phyloP scores from a whole-genome alignment of 2,888 invertebrate species.

The Catocala nupta region DNA sequence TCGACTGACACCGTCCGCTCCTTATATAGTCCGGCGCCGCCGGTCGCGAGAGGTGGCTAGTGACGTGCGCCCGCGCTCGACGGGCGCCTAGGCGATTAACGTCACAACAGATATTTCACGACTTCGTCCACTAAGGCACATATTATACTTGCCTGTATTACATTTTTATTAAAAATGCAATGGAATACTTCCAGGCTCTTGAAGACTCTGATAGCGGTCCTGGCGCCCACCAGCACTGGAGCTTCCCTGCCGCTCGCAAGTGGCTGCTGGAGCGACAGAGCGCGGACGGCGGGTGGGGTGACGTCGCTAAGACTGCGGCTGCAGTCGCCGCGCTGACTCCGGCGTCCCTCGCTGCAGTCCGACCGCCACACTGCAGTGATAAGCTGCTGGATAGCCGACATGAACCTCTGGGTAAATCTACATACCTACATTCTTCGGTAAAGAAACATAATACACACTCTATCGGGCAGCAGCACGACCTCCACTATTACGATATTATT shows the following conservation, averaged over 20 bases:
- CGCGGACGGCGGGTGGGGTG: constrained; percentile 93
- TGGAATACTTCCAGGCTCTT: constrained; percentile 85
- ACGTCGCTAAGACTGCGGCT: constrained; percentile 91
- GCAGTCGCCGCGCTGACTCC: constrained; percentile 93
- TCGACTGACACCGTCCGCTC: too few relatives aligned
- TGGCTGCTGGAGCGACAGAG: constrained; percentile 92
- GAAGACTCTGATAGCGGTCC: constrained; percentile 91
- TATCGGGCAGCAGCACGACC: too few relatives aligned
- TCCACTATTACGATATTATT: too few relatives aligned
- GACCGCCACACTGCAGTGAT: constrained; percentile 85
- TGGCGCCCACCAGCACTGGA: constrained; percentile 89
- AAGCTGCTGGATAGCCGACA: constrained; percentile 84
- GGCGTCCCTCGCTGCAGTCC: constrained; percentile 90
- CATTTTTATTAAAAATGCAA: too few relatives aligned
- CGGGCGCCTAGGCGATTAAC: too few relatives aligned
- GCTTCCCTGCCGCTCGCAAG: constrained; percentile 91
- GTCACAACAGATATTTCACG: too few relatives aligned
- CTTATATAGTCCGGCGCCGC: too few relatives aligned
- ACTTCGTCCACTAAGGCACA: background rate
- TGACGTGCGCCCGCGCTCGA: too few relatives aligned
- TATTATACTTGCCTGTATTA: background rate
- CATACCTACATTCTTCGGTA: background rate
- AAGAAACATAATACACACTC: too few relatives aligned
- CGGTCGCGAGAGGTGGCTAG: too few relatives aligned
- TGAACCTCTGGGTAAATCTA: constrained; percentile 83